These are phyloP conservation scores for Eretmochelys imbricata DNA, from an alignment of 2,113 vertebrate species.

Conservation along the genomic window DNA sequence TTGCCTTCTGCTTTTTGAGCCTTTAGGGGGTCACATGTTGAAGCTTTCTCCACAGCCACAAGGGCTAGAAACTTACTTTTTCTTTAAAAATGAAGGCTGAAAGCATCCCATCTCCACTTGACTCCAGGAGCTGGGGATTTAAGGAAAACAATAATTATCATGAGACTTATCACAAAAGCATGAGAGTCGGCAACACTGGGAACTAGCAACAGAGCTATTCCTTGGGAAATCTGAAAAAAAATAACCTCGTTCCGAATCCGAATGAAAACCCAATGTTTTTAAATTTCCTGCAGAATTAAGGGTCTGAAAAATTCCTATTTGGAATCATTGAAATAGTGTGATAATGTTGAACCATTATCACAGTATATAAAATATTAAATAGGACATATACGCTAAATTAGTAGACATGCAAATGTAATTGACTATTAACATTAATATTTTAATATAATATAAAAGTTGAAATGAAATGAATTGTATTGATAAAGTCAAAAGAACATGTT, in stretches of 20 bases:
- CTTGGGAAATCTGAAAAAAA: background rate
- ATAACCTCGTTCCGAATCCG: background rate
- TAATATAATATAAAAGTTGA: background rate
- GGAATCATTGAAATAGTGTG: background rate
- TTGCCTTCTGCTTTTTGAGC: too few relatives aligned
- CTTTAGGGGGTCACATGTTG: too few relatives aligned
- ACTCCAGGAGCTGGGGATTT: too few relatives aligned
- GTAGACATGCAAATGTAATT: background rate
- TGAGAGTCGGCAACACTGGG: background rate
- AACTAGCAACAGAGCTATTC: background rate
- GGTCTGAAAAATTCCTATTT: accelerated
- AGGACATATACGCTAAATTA: background rate
- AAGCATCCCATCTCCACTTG: too few relatives aligned
- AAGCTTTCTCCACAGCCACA: too few relatives aligned
- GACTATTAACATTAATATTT: background rate
- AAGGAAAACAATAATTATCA: too few relatives aligned
- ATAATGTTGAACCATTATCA: too few relatives aligned
- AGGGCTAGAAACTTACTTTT: too few relatives aligned
- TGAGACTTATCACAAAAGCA: too few relatives aligned
- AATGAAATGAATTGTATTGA: background rate
- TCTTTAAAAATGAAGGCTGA: too few relatives aligned
- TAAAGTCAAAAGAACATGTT: background rate
- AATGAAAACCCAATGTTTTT: background rate
- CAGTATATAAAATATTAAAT: too few relatives aligned
- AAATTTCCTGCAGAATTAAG: accelerated